Evolutionary conservation across 2,888 invertebrate genomes (phyloP).

Genomic region (Ptychoptera albimana): DNA sequence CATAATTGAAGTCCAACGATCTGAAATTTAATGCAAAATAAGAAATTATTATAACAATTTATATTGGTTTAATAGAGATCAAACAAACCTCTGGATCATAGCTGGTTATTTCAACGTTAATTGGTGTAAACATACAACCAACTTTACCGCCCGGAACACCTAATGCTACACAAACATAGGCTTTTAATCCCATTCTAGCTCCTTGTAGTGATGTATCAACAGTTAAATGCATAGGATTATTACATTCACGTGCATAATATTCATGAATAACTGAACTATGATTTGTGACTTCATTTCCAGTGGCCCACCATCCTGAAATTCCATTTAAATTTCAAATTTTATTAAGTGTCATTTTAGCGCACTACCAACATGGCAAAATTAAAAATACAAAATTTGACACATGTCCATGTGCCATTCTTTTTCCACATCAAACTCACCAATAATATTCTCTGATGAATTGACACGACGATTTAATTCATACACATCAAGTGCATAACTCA

Average conservation of each 20-base stretch:
- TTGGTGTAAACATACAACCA: conserved; percentile 93
- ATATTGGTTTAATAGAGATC: conserved; percentile 5
- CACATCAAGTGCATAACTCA: conserved; percentile 91
- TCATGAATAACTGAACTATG: conserved; percentile 96
- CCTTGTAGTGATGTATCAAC: conserved; percentile 83
- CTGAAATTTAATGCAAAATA: conserved; percentile 16
- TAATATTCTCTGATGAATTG: conserved; percentile 83
- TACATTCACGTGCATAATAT: conserved; percentile 89
- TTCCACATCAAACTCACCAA: conserved; percentile 37
- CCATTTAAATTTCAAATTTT: neutral
- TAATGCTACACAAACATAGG: conserved; percentile 80
- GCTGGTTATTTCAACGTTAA: conserved; percentile 72
- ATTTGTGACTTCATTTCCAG: conserved; percentile 92
- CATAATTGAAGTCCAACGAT: conserved; percentile 63
- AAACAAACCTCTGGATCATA: conserved; percentile 77
- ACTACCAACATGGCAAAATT: neutral
- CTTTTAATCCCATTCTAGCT: conserved; percentile 84
- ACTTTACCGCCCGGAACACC: conserved; percentile 89
- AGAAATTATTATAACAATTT: neutral
- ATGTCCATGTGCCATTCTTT: neutral
- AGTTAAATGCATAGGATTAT: conserved; percentile 87
- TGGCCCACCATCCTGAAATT: conserved; percentile 83
- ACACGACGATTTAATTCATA: conserved; percentile 88
- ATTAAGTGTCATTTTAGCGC: neutral
- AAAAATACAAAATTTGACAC: neutral